Percentiles rank a stretch among this genome's conserved stretches.
Evolutionary conservation across 2,113 vertebrate genomes (phyloP).

Genomic region (Oreotrochilus melanogaster): DNA sequence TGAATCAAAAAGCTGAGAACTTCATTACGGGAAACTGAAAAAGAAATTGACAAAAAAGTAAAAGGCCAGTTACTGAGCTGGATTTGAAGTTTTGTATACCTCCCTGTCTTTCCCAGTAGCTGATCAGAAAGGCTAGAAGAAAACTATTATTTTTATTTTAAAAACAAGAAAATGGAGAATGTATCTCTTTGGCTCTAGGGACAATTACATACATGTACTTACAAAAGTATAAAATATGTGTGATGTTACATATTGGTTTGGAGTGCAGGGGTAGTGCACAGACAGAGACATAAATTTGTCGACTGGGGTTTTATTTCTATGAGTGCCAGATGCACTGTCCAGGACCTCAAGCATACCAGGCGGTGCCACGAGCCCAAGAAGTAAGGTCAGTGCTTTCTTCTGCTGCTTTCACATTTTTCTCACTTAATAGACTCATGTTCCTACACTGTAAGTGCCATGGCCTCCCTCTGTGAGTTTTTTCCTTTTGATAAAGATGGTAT

Average conservation of each 20-base stretch:
- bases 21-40: not conserved
- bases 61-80: not conserved
- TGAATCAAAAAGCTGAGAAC: not conserved
- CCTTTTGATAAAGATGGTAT: conserved; percentile 32
- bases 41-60: not conserved
- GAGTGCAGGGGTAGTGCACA: not conserved
- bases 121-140: not conserved
- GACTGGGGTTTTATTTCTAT: conserved; percentile 16
- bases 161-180: not conserved
- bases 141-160: not conserved
- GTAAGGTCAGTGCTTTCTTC: not conserved
- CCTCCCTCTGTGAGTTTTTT: not conserved
- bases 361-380: not conserved
- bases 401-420: conserved; percentile 11
- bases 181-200: not conserved
- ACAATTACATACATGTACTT: not conserved
- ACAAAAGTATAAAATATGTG: not conserved
- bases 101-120: not conserved
- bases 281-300: conserved; percentile 43
- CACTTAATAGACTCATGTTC: not conserved
- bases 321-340: conserved; percentile 56
- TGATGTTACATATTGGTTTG: not conserved
- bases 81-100: not conserved
- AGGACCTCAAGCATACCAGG: not conserved
- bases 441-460: not conserved